Base-by-base conservation (phyloP, 2,888 invertebrate species). In the Pyralis farinalis region DNA sequence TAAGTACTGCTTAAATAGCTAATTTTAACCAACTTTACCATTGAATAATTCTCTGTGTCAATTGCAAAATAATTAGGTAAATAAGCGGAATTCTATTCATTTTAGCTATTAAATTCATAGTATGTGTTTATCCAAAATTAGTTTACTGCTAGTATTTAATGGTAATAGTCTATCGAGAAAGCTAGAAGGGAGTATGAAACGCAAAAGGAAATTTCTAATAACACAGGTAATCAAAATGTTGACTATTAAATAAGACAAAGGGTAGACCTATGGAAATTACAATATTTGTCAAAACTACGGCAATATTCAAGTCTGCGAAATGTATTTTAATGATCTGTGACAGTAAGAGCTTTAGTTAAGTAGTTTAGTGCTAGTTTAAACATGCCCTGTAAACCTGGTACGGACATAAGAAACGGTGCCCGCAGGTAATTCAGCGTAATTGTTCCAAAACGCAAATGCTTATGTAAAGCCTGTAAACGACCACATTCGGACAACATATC, bases 251-350 rank as follows among this genome's bases (percentile, higher is more conserved):
- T 54, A 40, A 43, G 36, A 44, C 3, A 62, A 49, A 52, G 37
- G 37, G 39, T 29, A 46, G 53, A 43, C 44, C 46, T 42, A 49
- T 46, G 51, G 42, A 51, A 51, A 49, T 49, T 44, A 49, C 47
- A 46, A 46, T 47, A 62, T 55, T 67, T 63, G 63, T 68, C 64
- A 58, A 46, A 53, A 56, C 54, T 55, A 57, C 62, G 59, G 54
- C 53, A 57, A 55, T 63, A 66, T 57, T 55, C 56, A 53, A 64
- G 61, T 55, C 38, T 50, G 46, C 53, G 49, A 57, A 50, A 49
- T 57, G 60, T 68, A 64, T 69, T 72, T 72, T 69, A 73, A 67
- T 67, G 56, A n/a, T n/a, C 51, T 47, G 46, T 59, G 68, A 74
- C 72, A 69, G 58, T 47, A 66, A 52, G 56, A 60, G 49, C 60